These are phyloP conservation scores for Sphaeramia orbicularis DNA, from an alignment of 2,797 vertebrate species.

Conservation along the genomic window DNA sequence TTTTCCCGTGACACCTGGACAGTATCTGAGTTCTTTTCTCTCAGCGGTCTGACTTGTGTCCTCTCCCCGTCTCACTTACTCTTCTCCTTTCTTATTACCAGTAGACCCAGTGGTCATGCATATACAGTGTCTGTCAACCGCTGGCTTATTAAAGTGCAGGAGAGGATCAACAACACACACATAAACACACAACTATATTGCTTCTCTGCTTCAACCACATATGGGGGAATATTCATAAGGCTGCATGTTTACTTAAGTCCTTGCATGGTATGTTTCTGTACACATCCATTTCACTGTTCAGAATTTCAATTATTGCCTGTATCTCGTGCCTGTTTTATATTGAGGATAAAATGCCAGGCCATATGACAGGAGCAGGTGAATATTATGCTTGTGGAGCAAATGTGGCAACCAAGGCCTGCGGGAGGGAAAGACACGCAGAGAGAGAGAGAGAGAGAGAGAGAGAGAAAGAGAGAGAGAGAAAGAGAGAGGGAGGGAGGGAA, in stretches of 20 bases:
- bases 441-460: slow-evolving; percentile 10
- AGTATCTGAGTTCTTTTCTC: slow-evolving; percentile 8
- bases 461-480: too few relatives aligned
- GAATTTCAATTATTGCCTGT: slow-evolving; percentile 61
- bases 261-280: slow-evolving; percentile 9
- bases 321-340: slow-evolving; percentile 29
- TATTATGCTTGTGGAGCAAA: slow-evolving; percentile 69
- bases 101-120: slow-evolving; percentile 5
- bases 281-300: slow-evolving; percentile 29
- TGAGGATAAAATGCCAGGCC: slow-evolving; percentile 54
- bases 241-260: slow-evolving; percentile 13
- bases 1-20: background rate
- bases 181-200: background rate
- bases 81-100: slow-evolving; percentile 36
- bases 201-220: background rate
- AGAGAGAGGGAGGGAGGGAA: slow-evolving; percentile 36
- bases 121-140: slow-evolving; percentile 35
- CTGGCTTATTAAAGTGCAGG: slow-evolving; percentile 27
- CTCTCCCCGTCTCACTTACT: slow-evolving; percentile 5
- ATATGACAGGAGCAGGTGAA: slow-evolving; percentile 67
- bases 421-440: slow-evolving; percentile 39
- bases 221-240: background rate
- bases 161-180: slow-evolving; percentile 11
- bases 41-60: slow-evolving; percentile 15
- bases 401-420: slow-evolving; percentile 55